Percentiles rank a stretch among this genome's conserved stretches.
Evolutionary conservation across 2,113 vertebrate genomes (phyloP).

Genomic region (Mormyrus iriodes): DNA sequence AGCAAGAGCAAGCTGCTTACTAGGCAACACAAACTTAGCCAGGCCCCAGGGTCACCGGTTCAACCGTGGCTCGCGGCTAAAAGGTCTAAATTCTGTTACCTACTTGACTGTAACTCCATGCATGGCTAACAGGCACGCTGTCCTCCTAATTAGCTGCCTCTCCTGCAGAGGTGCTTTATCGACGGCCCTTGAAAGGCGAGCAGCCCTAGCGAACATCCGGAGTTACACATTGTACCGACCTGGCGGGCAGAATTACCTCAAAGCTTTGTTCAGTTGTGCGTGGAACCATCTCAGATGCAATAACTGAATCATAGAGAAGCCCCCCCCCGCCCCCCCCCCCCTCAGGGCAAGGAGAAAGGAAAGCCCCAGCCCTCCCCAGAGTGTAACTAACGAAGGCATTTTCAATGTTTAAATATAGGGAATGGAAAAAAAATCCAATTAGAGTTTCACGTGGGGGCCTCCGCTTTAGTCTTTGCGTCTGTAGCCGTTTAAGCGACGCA

Average conservation of each 20-base stretch:
- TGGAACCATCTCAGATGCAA: constrained; percentile 1
- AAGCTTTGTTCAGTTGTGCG: constrained; percentile 10
- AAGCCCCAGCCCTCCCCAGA: not conserved
- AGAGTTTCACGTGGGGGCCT: not conserved
- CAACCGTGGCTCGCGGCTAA: constrained; percentile 39
- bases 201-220: not conserved
- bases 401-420: not conserved
- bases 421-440: not conserved
- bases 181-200: constrained; percentile 20
- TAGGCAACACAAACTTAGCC: constrained; percentile 24
- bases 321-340: not conserved
- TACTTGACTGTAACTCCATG: constrained; percentile 34
- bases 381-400: not conserved
- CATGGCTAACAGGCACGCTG: constrained; percentile 44
- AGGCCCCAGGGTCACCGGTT: constrained; percentile 50
- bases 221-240: constrained; percentile 10
- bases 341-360: not conserved
- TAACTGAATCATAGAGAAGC: not conserved
- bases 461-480: not conserved
- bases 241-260: not conserved
- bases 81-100: constrained; percentile 41
- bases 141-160: constrained; percentile 46
- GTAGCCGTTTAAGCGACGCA: not conserved
- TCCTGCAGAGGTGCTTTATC: constrained; percentile 31
- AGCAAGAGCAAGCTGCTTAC: constrained; percentile 16